Base-by-base conservation (phyloP, 30 jellyfish, hydroid and myxozoan species). In the Hydractinia echinata region DNA sequence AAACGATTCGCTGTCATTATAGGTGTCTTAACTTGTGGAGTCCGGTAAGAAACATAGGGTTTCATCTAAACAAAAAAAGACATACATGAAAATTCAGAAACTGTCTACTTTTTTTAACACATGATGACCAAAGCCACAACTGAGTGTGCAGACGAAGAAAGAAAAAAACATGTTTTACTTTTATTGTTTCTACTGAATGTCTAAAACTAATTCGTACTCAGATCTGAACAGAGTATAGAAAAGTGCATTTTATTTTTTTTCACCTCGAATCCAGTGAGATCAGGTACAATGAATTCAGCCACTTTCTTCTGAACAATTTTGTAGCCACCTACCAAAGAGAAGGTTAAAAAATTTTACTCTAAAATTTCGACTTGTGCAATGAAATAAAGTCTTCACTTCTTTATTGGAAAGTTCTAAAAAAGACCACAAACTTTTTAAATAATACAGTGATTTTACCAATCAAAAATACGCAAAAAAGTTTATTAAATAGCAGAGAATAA, bases 41-140 rank as follows among this genome's bases (percentile, higher is more conserved):
- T 86, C 72, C 94, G 95, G 82, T 88, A 86, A 10, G 98, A 84
- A 19, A 92, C 98, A 84, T 92, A 92, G 7, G 98, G 98, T 76
- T 87, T 92, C 83, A 92, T 79, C 98, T 92, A 61, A 61, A 66
- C 79, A 62, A 16, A 4, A 76, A 20, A 18, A n/a, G 73, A 72
- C 54, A 56, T 5, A 39, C 21, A 8, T 8, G 4, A 16, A 16
- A 72, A 10, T 39, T 39, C 20, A 10, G 15, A 7, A 9, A 72
- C 16, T 2, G 49, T 2, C 64, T 51, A 16, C 58, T 8, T 16
- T n/a, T 15, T 64, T 0, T 11, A 1, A 58, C 19, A 11, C 16
- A 58, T 58, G 19, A 58, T 16, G 69, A 58, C 69, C 15, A 58
- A 58, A 18, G 54, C 14, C 79, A n/a, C 15, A 68, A 39, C 1